Conservation (phyloP, 2,797 vertebrate species). For the Glyptemys insculpta region DNA sequence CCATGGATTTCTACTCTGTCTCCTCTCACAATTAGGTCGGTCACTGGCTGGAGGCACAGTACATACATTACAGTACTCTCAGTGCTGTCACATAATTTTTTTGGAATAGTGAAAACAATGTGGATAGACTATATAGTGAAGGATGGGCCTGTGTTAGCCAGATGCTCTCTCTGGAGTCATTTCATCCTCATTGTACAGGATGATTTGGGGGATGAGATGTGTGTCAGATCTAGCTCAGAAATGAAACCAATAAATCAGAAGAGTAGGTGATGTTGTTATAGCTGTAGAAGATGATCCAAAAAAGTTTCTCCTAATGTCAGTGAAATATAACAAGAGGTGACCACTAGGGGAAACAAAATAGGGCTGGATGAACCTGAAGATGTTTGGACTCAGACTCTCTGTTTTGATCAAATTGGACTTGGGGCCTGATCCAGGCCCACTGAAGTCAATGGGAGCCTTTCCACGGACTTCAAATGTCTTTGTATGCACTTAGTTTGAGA, state of each 20-base stretch:
- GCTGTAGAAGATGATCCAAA: neutral
- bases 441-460: neutral
- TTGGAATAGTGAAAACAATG: neutral
- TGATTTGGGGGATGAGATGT: neutral
- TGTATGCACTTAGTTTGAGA: neutral
- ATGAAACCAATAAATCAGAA: neutral
- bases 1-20: conserved; percentile 9
- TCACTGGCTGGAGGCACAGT: neutral
- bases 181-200: neutral
- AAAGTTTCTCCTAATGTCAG: neutral
- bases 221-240: neutral
- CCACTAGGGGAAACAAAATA: neutral
- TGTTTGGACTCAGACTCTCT: neutral
- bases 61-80: rapidly evolving
- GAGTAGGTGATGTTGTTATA: neutral
- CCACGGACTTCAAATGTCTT: neutral
- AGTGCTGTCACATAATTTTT: neutral
- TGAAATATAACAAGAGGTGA: neutral
- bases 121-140: neutral
- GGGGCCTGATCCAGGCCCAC: neutral
- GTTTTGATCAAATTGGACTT: neutral
- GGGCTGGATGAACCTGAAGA: neutral
- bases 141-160: neutral
- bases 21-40: neutral
- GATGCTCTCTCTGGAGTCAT: neutral